Evolutionary conservation across 2,888 invertebrate genomes (phyloP).

Genomic region (Auanema sp.): DNA sequence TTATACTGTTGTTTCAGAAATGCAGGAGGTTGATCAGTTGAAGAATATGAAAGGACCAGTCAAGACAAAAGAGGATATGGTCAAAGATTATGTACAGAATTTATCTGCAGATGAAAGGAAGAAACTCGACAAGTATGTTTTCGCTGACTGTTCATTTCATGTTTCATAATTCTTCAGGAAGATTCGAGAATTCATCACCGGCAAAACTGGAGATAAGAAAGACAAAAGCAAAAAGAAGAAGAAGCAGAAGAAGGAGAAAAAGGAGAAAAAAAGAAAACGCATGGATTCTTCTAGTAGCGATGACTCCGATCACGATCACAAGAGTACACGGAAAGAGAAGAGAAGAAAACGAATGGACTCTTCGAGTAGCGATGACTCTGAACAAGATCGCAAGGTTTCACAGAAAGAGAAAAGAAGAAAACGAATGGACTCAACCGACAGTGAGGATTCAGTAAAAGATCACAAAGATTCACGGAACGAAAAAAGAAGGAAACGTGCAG

Average conservation of each 20-base stretch:
- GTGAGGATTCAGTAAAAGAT: no score
- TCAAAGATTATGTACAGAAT: constrained; percentile 44
- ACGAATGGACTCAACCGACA: no score
- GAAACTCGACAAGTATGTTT: constrained; percentile 47
- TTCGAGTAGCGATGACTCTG: no score
- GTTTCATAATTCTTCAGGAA: constrained; percentile 28
- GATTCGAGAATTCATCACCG: constrained; percentile 10
- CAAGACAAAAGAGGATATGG: constrained; percentile 32
- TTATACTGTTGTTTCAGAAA: constrained; percentile 15
- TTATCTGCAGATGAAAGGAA: constrained; percentile 51
- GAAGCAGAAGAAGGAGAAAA: constrained; percentile 23
- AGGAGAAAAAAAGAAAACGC: constrained; percentile 8
- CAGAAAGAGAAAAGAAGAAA: no score
- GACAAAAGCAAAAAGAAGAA: constrained; percentile 21
- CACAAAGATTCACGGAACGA: no score
- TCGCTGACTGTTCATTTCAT: no score
- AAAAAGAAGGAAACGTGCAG: no score
- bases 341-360: constrained; percentile 1
- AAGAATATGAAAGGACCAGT: constrained; percentile 23
- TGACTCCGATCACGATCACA: neutral
- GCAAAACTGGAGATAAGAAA: constrained; percentile 19
- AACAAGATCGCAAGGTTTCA: no score
- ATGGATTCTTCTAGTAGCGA: neutral
- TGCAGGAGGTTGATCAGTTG: constrained; percentile 36
- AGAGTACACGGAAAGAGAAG: neutral